Base-by-base conservation (phyloP, 1,140 invertebrate species). In the Platyura marginata region DNA sequence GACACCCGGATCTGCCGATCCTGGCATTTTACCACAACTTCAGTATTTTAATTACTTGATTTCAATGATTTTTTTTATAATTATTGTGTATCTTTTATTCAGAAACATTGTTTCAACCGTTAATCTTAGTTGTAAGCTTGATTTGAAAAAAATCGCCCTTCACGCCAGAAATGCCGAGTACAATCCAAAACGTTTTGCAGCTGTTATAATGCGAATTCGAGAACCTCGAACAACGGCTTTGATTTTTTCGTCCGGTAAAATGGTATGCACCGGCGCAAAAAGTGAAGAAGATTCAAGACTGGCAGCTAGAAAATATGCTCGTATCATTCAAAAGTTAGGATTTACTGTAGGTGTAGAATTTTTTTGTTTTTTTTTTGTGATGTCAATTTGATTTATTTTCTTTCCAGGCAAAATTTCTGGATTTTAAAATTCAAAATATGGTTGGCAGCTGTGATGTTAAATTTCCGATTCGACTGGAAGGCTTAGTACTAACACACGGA, bases 341-440 rank as follows among this genome's bases (percentile, higher is more conserved):
- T 98, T 97, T 72, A 74, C 77, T 20, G 87, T 91, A 67, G 71
- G 71, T 67, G n/a, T n/a, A n/a, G n/a, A n/a, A n/a, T n/a, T n/a
- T n/a, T n/a, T n/a, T n/a, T 37, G 18, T 21, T 32, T 35, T 18
- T 41, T 40, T 1, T 29, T 16, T 41, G 29, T 40, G 38, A 18
- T 43, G 3, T 18, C 23, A 44, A 40, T 16, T 33, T 37, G 32
- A 44, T 40, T 35, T 48, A 46, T 48, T 50, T 34, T 41, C 76
- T 76, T n/a, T n/a, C 43, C 67, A 94, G 77, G 94, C 94, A 5
- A 98, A 98, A 65, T 99, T 99, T 65, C 71, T 95, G 40, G 93
- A 99, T 57, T 99, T 99, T 59, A 99, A 98, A 74, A 95, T 99
- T 50, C 95, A 99, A 69, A 99, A 99, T 61, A 99, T 99, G 92